Evolutionary conservation across 2,797 vertebrate genomes (phyloP), one percentile per base, ranked within the genome.

Genomic region (Phalloptychus januarius): DNA sequence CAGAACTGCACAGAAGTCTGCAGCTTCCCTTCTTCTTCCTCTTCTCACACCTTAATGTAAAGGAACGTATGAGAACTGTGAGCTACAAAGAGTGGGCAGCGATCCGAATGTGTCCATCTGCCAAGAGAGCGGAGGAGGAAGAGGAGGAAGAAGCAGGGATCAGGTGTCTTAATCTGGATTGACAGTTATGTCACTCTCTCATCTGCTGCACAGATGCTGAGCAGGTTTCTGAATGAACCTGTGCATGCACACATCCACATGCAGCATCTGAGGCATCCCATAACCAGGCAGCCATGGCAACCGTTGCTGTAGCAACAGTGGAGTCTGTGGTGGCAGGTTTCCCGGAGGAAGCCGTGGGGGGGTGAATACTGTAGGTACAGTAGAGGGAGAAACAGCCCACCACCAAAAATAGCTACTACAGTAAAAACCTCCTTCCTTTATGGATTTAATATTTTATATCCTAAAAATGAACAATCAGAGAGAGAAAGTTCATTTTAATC

Each of bases 61-160:
- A 65, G 25, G 4, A 25, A 65, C 33, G 8, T 40, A 61, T 31
- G 63, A 46, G 36, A 16, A 40, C 70, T 58, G 75, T 79, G 82
- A 83, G 84, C 76, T 74, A 25, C 72, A 76, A 28, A 79, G 81
- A 73, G 90, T 93, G 91, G 87, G 89, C 74, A 83, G 89, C 88
- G 89, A 81, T 88, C 86, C 78, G 85, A 91, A 87, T 74, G 84
- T 79, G 85, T 85, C 89, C 86, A 88, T 90, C 87, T 93, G 91
- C 88, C 88, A 87, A 80, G 74, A 82, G 86, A 7, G 77, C 74
- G 25, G 77, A 80, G 74, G 83, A 79, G 36, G 82, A 75, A 42
- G 72, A 72, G 42, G 80, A 78, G 16, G 76, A 78, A 7, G 75
- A 48, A 8, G 67, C 84, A 87, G 74, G 65, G 88, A 88, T 85